phyloP scores from a whole-genome alignment of 2,888 invertebrate genomes.

The Protophormia terraenovae region DNA sequence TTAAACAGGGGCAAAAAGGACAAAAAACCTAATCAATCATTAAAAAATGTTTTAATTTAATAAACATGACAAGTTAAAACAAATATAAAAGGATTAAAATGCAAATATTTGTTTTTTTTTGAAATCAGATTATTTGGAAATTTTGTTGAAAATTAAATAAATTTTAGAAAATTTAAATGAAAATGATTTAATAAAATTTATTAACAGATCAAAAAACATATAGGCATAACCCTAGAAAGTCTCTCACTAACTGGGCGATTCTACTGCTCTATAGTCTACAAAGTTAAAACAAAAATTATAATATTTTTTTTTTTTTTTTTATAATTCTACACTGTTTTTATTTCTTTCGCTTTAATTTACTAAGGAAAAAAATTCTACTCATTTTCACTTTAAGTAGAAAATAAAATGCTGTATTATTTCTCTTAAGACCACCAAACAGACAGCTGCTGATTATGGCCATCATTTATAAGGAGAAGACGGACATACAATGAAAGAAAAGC shows the following conservation, averaged over 20 bases:
- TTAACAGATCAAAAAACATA: no score
- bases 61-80: background rate
- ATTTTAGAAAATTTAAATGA: background rate
- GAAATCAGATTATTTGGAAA: background rate
- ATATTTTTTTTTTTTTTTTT: no score
- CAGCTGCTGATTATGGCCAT: slow-evolving; percentile 47
- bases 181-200: no score
- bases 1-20: background rate
- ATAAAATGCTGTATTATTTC: background rate
- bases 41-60: background rate
- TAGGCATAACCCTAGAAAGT: no score
- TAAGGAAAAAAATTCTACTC: background rate
- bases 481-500: background rate
- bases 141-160: background rate
- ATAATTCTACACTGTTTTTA: background rate
- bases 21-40: background rate
- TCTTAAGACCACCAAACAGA: slow-evolving; percentile 38
- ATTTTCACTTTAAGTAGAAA: background rate
- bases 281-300: no score
- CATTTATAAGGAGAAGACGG: slow-evolving; percentile 9
- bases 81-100: background rate
- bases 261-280: no score
- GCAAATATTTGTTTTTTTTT: background rate
- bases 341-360: background rate
- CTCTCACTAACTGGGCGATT: no score